Percentiles rank a stretch among this genome's conserved stretches.
Conservation (phyloP, 1,140 invertebrate species). For the Argopecten irradians region DNA sequence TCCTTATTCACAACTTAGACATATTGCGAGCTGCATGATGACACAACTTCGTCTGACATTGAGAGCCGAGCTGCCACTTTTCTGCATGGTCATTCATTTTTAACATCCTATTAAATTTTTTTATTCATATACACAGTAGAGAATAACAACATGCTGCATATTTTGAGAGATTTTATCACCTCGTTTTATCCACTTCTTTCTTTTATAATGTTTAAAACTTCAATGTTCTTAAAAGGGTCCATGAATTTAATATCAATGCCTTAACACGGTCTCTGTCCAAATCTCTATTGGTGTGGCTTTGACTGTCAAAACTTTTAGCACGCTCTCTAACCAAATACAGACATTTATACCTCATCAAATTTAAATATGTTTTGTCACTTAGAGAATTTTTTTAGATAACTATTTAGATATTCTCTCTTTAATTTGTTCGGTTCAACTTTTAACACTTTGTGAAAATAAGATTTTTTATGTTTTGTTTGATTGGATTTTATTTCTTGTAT, state of each 20-base stretch:
- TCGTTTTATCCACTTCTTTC: neutral
- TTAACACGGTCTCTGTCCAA: neutral
- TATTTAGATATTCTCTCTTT: neutral
- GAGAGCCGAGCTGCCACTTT: neutral
- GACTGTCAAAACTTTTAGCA: neutral
- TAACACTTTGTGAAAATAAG: neutral
- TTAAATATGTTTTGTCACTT: neutral
- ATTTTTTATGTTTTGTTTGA: too few species aligned
- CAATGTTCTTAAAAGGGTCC: slow-evolving; percentile 16
- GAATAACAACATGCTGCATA: neutral
- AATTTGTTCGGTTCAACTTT: neutral
- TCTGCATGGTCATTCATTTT: neutral
- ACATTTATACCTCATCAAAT: neutral
- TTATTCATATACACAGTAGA: neutral
- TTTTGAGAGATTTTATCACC: neutral
- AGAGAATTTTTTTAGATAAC: neutral
- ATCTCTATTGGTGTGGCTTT: neutral
- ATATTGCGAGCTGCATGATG: neutral
- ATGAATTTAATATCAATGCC: slow-evolving; percentile 1
- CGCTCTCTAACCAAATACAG: neutral
- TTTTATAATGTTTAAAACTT: slow-evolving; percentile 7
- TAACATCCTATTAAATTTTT: neutral
- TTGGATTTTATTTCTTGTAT: neutral
- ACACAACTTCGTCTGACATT: neutral
- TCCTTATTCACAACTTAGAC: neutral